Conservation (phyloP, 1,140 invertebrate genomes). For the Platyscapa corneri region DNA sequence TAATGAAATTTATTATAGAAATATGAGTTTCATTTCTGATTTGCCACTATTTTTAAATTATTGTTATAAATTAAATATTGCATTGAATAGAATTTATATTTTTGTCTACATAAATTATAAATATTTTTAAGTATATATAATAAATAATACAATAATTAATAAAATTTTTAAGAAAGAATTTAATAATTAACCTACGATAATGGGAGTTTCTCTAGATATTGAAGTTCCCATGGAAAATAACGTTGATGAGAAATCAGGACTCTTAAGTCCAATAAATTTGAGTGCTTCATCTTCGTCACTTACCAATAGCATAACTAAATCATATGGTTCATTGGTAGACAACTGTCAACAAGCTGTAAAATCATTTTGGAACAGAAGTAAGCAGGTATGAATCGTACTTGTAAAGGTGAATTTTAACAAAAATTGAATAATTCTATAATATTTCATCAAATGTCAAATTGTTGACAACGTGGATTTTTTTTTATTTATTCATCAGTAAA, state of each 20-base stretch:
- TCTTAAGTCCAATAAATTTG: slow-evolving; percentile 44
- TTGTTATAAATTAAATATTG: neutral
- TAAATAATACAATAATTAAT: neutral
- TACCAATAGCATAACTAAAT: slow-evolving; percentile 52
- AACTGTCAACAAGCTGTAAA: slow-evolving; percentile 61
- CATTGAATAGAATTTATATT: neutral
- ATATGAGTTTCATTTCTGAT: no score
- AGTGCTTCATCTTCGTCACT: slow-evolving; percentile 36
- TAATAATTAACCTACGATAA: slow-evolving; percentile 4
- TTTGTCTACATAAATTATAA: neutral
- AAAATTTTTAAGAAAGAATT: neutral
- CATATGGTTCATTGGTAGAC: slow-evolving; percentile 64
- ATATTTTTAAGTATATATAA: no score
- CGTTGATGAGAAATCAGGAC: slow-evolving; percentile 38
- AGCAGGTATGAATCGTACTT: slow-evolving; percentile 61
- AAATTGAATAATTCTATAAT: no score
- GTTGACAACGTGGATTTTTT: no score
- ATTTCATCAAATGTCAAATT: no score
- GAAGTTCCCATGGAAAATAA: slow-evolving; percentile 40
- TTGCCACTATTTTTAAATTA: neutral
- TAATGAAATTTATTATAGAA: no score
- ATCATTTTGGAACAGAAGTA: slow-evolving; percentile 67
- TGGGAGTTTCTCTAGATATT: slow-evolving; percentile 40
- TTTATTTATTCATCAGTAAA: no score
- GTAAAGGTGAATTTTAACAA: neutral